phyloP scores from a whole-genome alignment of 1,140 invertebrate species.

The honey bee (Apis mellifera) region Amel_HAv3.1 CM009940.2:6275001-6275500 shows the following conservation, averaged over 20 bases:
- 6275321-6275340: conserved; percentile 58
- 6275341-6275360: conserved; percentile 54
- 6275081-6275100: conserved; percentile 43
- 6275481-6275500: conserved; percentile 25
- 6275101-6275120: conserved; percentile 43
- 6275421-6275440: conserved; percentile 17
- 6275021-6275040: background rate
- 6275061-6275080: background rate
- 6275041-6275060: accelerated
- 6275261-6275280: conserved; percentile 6
- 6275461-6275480: background rate
- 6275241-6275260: conserved; percentile 67
- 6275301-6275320: conserved; percentile 65
- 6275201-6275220: conserved; percentile 65
- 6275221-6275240: conserved; percentile 63
- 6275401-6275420: conserved; percentile 43
- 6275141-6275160: conserved; percentile 50
- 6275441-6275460: too few species aligned
- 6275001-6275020: background rate
- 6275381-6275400: conserved; percentile 40
- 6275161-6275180: conserved; percentile 9
- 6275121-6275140: conserved; percentile 19
- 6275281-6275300: conserved; percentile 57
- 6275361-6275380: conserved; percentile 47
- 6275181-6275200: conserved; percentile 43